Percentiles rank a stretch among this genome's conserved stretches.
Conservation (phyloP, 2,797 vertebrate species). For the Carduelis carduelis region DNA sequence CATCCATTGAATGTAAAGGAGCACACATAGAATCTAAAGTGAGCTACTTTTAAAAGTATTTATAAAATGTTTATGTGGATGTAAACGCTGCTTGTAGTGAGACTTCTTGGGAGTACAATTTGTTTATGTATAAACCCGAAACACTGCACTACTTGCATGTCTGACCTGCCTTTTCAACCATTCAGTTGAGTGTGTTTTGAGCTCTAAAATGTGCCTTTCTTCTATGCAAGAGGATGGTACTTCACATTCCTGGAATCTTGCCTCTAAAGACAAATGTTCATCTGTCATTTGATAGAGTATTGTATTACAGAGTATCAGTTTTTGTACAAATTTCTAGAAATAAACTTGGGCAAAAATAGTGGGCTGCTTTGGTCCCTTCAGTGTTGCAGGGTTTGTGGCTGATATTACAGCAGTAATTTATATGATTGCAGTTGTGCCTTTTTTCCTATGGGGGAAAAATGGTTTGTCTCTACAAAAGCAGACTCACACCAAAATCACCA, state of each 20-base stretch:
- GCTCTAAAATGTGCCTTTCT: constrained; percentile 66
- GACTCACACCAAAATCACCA: neutral
- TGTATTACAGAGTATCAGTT: constrained; percentile 43
- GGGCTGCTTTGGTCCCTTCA: neutral
- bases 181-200: constrained; percentile 1
- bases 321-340: constrained; percentile 75
- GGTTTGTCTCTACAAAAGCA: neutral
- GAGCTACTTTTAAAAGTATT: constrained; percentile 10
- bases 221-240: constrained; percentile 11
- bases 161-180: constrained; percentile 56
- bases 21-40: neutral
- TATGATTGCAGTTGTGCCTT: neutral
- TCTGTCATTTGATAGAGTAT: constrained; percentile 51
- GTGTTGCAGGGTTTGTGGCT: neutral
- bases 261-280: constrained; percentile 23
- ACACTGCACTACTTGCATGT: constrained; percentile 57
- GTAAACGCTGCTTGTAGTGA: constrained; percentile 36
- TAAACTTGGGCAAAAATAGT: constrained; percentile 26
- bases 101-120: constrained; percentile 16
- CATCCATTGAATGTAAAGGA: constrained; percentile 31
- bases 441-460: neutral
- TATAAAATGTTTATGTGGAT: constrained; percentile 33
- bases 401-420: neutral
- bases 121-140: constrained; percentile 23
- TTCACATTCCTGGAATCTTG: constrained; percentile 49